Evolutionary conservation across 2,888 invertebrate species (phyloP), one percentile per base, ranked within the genome.

Genomic region (Branchellion lobata): DNA sequence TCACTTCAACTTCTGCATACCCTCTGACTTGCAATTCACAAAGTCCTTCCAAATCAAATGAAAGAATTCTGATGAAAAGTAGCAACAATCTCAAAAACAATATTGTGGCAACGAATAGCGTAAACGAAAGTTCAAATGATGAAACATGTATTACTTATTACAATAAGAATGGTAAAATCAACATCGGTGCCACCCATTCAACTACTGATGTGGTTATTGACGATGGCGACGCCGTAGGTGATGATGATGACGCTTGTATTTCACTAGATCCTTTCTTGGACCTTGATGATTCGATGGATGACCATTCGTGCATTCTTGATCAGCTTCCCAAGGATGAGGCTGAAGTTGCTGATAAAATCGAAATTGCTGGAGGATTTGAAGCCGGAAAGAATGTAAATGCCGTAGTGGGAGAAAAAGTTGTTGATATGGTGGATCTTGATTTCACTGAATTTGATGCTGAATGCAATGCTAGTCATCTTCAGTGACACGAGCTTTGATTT

Each of bases 191-290:
- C 33, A 31, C 8, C 29, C 8, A 69, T 3, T 11, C 14, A 2
- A 57, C 5, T 24, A n/a, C 21, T 18, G n/a, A 5, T 24, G 8
- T 24, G 21, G 11, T 24, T 5, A 57, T 14, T 5, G 24, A 18
- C 21, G 61, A 57, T 14, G 24, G 5, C 11, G 61, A 57, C 5
- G 5, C 3, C 11, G n/a, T 14, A 24, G 8, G 24, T n/a, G 61
- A 57, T 57, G 51, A 31, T 1, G 31, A 31, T 14, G 75, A 75
- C 27, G 31, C 3, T 11, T 31, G 31, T 14, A 40, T 27, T 29
- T 53, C 31, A 21, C 18, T 40, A 5, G 77, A 77, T 61, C 77
- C 77, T 21, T 77, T 77, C 29, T 36, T 77, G 14, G 77, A 77
- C 11, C 61, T 65, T 21, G 77, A 65, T 24, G 77, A 77, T 24